phyloP scores from a whole-genome alignment of 2,797 vertebrate genomes.

The Danio albolineatus region DNA sequence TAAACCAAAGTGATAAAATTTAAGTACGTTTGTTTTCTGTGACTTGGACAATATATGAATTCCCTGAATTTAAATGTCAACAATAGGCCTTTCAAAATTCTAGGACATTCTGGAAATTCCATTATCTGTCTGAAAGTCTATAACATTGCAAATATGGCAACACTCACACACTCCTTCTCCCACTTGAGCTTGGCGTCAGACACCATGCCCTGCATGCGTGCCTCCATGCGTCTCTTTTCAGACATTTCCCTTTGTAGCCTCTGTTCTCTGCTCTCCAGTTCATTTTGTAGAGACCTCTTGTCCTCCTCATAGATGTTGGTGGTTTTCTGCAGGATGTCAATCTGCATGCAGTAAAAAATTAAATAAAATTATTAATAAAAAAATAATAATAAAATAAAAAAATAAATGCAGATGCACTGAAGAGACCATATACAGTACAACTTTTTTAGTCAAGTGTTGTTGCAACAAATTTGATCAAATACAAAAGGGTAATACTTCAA shows the following conservation, averaged over 20 bases:
- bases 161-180: constrained; percentile 97
- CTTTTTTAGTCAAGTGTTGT: neutral
- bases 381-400: too few species aligned
- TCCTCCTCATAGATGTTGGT: constrained; percentile 93
- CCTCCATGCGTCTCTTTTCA: constrained; percentile 88
- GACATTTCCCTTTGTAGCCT: constrained; percentile 87
- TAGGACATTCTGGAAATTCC: too few species aligned
- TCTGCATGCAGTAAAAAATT: constrained; percentile 76
- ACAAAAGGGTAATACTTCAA: too few species aligned
- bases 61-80: too few species aligned
- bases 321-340: constrained; percentile 94
- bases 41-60: too few species aligned
- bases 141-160: neutral
- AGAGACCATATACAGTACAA: too few species aligned
- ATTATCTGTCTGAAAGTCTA: neutral
- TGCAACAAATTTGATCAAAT: neutral
- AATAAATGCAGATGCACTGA: too few species aligned
- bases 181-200: constrained; percentile 88
- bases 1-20: too few species aligned
- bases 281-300: constrained; percentile 88
- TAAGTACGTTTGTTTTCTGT: too few species aligned
- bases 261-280: constrained; percentile 86
- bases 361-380: too few species aligned
- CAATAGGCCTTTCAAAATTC: too few species aligned
- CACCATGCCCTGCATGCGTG: constrained; percentile 89